Conservation (phyloP, 2,888 invertebrate genomes). For the Eulithis testata region DNA sequence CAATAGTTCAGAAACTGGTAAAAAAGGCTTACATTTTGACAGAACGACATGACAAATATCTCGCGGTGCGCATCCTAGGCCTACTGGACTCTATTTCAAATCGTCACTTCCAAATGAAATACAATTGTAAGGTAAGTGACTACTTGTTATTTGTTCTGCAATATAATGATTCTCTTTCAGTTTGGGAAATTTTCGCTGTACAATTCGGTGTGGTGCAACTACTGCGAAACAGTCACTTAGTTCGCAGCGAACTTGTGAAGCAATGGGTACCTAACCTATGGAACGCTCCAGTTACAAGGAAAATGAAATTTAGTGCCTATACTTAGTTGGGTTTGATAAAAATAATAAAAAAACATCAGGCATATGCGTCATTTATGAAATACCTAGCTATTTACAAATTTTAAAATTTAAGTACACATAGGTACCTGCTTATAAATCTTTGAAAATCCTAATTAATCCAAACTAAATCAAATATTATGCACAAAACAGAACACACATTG, state of each 20-base stretch:
- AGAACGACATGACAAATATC: no score
- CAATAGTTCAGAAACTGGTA: no score
- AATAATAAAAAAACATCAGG: conserved; percentile 39
- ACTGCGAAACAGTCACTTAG: conserved; percentile 29
- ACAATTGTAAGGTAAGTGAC: neutral
- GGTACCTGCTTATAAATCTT: conserved; percentile 37
- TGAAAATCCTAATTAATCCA: neutral
- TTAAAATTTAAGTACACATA: conserved; percentile 52
- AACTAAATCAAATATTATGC: conserved; percentile 19
- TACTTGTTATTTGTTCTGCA: neutral
- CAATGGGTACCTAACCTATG: conserved; percentile 32
- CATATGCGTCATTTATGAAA: conserved; percentile 16
- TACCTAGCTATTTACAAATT: conserved; percentile 41
- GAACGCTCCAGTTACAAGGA: conserved; percentile 36
- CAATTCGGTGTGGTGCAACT: conserved; percentile 32
- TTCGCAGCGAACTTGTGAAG: conserved; percentile 25
- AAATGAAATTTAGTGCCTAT: neutral
- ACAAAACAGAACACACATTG: neutral
- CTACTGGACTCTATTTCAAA: no score
- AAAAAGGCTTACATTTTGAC: no score
- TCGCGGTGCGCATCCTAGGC: no score
- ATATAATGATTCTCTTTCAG: conserved; percentile 16
- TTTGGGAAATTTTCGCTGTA: conserved; percentile 32
- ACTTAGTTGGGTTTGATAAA: neutral
- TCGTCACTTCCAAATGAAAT: no score